Conservation (phyloP, 2,888 invertebrate species). For the Epinotia nisella region DNA sequence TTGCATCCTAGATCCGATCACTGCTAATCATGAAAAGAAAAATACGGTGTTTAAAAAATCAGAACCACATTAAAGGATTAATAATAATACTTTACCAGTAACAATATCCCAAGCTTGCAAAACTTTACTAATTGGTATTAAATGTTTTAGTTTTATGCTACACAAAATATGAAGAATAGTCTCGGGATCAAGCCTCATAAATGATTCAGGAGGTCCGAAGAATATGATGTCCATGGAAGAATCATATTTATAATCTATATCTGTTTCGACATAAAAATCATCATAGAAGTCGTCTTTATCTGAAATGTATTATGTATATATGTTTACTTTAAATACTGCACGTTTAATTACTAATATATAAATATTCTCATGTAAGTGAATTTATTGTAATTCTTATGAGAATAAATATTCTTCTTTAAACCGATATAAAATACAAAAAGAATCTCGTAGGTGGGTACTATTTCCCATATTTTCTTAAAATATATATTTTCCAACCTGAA, state of each 20-base stretch:
- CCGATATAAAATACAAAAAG: not conserved
- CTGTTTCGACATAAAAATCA: conserved; percentile 56
- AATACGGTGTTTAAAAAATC: not conserved
- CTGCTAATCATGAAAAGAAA: not conserved
- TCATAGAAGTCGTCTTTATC: conserved; percentile 73
- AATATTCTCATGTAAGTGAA: no score
- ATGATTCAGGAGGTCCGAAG: conserved; percentile 72
- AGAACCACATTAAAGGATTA: not conserved
- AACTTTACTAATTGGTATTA: conserved; percentile 68
- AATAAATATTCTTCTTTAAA: no score
- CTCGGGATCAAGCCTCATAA: conserved; percentile 74
- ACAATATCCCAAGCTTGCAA: conserved; percentile 77
- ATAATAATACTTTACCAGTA: conserved; percentile 64
- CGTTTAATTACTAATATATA: no score
- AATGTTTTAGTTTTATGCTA: conserved; percentile 62
- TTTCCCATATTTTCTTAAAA: no score
- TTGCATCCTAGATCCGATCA: no score
- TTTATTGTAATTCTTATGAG: no score
- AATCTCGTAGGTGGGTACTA: no score
- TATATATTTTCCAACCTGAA: no score
- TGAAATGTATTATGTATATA: not conserved
- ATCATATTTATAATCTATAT: conserved; percentile 62
- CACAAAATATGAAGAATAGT: conserved; percentile 70
- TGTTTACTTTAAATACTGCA: no score
- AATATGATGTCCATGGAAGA: conserved; percentile 77